Conservation (phyloP, 2,113 vertebrate genomes). For the Uropsilus gracilis region DNA sequence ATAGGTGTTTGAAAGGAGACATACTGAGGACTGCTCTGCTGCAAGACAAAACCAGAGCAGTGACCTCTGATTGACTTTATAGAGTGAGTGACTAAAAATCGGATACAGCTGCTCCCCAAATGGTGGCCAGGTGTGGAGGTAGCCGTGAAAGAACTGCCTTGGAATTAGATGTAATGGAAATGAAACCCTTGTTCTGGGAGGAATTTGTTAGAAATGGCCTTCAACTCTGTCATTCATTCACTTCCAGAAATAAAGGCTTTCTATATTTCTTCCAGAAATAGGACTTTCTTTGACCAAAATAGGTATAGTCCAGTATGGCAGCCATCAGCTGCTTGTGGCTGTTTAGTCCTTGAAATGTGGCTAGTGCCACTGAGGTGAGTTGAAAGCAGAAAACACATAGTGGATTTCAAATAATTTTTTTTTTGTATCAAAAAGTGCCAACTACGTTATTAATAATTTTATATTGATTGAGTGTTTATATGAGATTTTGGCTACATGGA, state of each 20-base stretch:
- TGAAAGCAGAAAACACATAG: background rate
- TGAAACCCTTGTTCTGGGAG: background rate
- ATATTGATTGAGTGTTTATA: background rate
- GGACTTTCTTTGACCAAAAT: background rate
- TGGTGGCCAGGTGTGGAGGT: background rate
- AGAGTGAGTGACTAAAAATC: conserved; percentile 7
- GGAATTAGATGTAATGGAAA: background rate
- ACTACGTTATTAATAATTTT: background rate
- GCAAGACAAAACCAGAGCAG: background rate
- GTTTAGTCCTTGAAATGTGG: background rate
- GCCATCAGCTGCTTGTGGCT: background rate
- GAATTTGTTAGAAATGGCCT: background rate
- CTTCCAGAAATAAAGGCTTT: background rate
- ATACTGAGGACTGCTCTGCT: conserved; percentile 14
- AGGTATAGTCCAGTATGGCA: background rate
- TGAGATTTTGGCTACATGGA: background rate
- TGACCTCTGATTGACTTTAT: background rate
- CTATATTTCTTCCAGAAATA: no score
- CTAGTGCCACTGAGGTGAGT: background rate
- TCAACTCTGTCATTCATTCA: background rate
- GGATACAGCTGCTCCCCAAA: background rate
- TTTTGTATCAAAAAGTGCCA: background rate
- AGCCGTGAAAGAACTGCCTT: background rate
- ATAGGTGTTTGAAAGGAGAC: conserved; percentile 12
- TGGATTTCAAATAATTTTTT: background rate